phyloP scores from a whole-genome alignment of 1,140 invertebrate species.

The Leptopilina boulardi region DNA sequence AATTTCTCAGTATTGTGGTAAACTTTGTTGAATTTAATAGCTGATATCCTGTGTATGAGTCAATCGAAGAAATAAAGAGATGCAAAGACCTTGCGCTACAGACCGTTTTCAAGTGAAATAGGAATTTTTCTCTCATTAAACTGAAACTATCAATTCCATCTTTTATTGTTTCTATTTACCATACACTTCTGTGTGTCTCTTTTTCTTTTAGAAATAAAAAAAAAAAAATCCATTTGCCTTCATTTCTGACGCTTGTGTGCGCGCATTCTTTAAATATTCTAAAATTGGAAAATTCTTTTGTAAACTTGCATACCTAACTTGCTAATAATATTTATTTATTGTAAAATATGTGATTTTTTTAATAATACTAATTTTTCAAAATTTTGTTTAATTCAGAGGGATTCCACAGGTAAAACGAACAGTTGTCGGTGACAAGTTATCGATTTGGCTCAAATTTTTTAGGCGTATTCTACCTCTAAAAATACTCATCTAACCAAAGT shows the following conservation, averaged over 20 bases:
- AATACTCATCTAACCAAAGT: too few species aligned
- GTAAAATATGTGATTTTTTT: too few species aligned
- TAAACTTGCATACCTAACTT: too few species aligned
- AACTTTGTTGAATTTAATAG: slow-evolving; percentile 67
- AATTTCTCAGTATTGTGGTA: slow-evolving; percentile 73
- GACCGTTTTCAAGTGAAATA: neutral
- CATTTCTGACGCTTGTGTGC: neutral
- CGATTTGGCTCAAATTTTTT: too few species aligned
- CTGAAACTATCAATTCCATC: slow-evolving; percentile 30
- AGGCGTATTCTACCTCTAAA: too few species aligned
- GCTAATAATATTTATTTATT: too few species aligned
- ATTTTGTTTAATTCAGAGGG: too few species aligned
- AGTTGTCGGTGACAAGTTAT: too few species aligned
- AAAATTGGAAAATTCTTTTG: neutral
- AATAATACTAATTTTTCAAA: too few species aligned
- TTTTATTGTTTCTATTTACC: neutral
- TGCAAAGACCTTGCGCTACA: slow-evolving; percentile 31
- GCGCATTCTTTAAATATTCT: neutral
- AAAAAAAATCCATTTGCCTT: neutral
- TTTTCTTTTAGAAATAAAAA: neutral
- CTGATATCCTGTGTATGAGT: slow-evolving; percentile 71
- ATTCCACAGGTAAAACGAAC: too few species aligned
- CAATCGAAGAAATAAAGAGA: slow-evolving; percentile 46
- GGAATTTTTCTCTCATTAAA: slow-evolving; percentile 26
- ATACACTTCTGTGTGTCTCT: neutral